Conservation (phyloP, 2,888 invertebrate genomes). For the Pterostichus madidus region DNA sequence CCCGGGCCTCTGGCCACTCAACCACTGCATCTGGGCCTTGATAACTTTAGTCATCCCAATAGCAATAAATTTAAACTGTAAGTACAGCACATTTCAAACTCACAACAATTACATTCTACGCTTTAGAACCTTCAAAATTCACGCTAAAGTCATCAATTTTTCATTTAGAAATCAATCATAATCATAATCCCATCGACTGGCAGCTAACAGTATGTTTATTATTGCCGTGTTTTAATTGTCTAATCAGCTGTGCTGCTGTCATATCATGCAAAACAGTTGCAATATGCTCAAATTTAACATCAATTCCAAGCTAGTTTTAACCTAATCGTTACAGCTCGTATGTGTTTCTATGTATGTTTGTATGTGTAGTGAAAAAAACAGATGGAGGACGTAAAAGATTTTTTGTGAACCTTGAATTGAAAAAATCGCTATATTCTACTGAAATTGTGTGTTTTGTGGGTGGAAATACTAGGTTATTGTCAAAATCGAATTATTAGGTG, state of each 20-base stretch:
- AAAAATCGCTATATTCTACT: conserved; percentile 11
- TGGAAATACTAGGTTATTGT: conserved; percentile 32
- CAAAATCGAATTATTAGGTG: conserved; percentile 33
- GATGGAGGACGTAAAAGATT: conserved; percentile 43
- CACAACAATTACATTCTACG: neutral
- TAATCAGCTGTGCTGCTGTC: conserved; percentile 27
- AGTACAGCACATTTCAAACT: conserved; percentile 71
- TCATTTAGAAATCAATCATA: conserved; percentile 28
- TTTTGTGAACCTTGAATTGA: conserved; percentile 21
- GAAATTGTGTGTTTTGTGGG: conserved; percentile 26
- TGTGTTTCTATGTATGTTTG: conserved; percentile 45
- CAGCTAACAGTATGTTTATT: conserved; percentile 23
- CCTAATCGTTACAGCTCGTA: conserved; percentile 48
- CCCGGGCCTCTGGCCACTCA: conserved; percentile 51
- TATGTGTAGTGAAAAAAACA: conserved; percentile 50
- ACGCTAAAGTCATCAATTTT: neutral
- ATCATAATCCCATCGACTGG: conserved; percentile 1
- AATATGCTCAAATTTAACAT: conserved; percentile 12
- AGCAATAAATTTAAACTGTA: conserved; percentile 77
- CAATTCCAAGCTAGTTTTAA: conserved; percentile 22
- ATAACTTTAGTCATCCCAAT: conserved; percentile 75
- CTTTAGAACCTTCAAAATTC: neutral
- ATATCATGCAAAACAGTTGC: neutral
- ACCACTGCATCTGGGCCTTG: conserved; percentile 71
- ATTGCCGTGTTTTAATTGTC: conserved; percentile 29